These are phyloP conservation scores for Acanthococcus lagerstroemiae DNA, from an alignment of 2,888 invertebrate species.

Conservation along the genomic window DNA sequence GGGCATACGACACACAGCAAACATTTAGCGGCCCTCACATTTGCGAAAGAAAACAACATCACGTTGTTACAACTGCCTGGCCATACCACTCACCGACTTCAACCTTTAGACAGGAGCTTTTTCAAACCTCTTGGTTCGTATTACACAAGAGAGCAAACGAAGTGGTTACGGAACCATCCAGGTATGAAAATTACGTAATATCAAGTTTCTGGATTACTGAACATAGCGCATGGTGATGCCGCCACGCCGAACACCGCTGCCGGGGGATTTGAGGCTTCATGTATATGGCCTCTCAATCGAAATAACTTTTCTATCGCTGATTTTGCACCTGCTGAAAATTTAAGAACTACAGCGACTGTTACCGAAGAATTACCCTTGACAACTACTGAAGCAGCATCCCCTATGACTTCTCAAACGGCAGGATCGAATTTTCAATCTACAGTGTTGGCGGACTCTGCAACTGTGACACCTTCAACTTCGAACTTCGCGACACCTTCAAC, in stretches of 20 bases:
- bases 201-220: conserved; percentile 34
- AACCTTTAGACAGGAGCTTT: too few species aligned
- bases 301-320: background rate
- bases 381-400: background rate
- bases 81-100: too few species aligned
- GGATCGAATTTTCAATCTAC: background rate
- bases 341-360: background rate
- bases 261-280: conserved; percentile 32
- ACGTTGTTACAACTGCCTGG: conserved; percentile 36
- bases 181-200: conserved; percentile 35
- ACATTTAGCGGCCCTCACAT: conserved; percentile 35
- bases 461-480: background rate
- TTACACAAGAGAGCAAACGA: conserved; percentile 34
- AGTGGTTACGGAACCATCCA: conserved; percentile 36
- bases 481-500: too few species aligned
- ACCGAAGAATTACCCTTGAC: background rate
- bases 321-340: conserved; percentile 8
- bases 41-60: conserved; percentile 36
- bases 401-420: background rate
- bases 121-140: conserved; percentile 33
- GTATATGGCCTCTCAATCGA: conserved; percentile 33
- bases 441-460: background rate
- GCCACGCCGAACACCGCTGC: conserved; percentile 33
- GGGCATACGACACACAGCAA: conserved; percentile 38
- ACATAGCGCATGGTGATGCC: conserved; percentile 34